A percentile compares a stretch with the other conserved stretches of the same genome.
These are phyloP conservation scores for Neoniphon sammara DNA, from an alignment of 2,797 vertebrate species.

Conservation along the genomic window DNA sequence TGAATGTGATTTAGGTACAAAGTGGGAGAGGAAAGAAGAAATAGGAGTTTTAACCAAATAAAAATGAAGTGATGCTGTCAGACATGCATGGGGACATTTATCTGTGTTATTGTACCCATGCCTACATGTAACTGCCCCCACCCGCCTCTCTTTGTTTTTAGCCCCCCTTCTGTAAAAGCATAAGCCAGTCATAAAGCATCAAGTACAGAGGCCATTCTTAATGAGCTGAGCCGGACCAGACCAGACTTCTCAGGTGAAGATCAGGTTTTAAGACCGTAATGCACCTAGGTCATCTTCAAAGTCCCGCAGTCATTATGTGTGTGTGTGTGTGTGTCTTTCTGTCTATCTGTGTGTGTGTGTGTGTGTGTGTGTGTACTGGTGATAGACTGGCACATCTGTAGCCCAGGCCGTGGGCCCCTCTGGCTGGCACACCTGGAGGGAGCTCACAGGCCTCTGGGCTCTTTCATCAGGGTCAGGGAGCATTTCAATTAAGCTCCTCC, in stretches of 20 bases:
- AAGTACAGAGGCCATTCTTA: slow-evolving; percentile 80
- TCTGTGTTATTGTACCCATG: slow-evolving; percentile 10
- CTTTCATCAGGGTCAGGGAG: slow-evolving; percentile 59
- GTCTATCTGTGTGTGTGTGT: slow-evolving; percentile 20
- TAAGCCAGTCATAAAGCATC: slow-evolving; percentile 69
- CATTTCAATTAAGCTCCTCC: slow-evolving; percentile 52
- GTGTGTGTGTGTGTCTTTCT: slow-evolving; percentile 49
- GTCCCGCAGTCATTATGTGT: slow-evolving; percentile 56
- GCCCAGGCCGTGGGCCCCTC: slow-evolving; percentile 42
- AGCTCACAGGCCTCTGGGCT: slow-evolving; percentile 59
- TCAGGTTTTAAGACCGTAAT: slow-evolving; percentile 83
- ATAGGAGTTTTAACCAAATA: slow-evolving; percentile 12
- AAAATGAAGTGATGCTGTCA: slow-evolving; percentile 17
- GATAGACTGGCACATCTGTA: slow-evolving; percentile 47
- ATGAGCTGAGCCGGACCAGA: slow-evolving; percentile 79
- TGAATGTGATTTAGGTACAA: slow-evolving; percentile 16
- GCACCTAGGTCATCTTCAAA: slow-evolving; percentile 81
- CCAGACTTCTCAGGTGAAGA: slow-evolving; percentile 85
- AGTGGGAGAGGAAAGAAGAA: background rate
- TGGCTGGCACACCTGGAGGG: slow-evolving; percentile 71
- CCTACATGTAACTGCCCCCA: slow-evolving; percentile 41
- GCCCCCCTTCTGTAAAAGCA: slow-evolving; percentile 73
- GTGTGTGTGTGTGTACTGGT: slow-evolving; percentile 4
- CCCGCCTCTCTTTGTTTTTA: slow-evolving; percentile 43
- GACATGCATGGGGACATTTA: background rate